These are phyloP conservation scores for Ambastaia sidthimunki DNA, from an alignment of 2,797 vertebrate species.

Conservation along the genomic window DNA sequence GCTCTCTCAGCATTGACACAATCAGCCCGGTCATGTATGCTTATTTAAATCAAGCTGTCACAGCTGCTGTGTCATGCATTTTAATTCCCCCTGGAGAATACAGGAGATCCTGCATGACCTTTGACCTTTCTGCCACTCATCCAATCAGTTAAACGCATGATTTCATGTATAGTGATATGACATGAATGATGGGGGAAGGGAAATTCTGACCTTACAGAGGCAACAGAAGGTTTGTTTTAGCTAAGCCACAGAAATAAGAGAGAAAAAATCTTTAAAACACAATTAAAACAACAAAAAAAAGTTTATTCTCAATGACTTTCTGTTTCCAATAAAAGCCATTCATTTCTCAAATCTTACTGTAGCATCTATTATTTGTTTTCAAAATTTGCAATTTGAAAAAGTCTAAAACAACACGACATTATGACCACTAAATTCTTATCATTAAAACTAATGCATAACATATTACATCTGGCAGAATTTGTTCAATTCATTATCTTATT, in stretches of 20 bases:
- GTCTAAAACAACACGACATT: too few species aligned
- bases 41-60: conserved; percentile 58
- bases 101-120: conserved; percentile 68
- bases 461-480: too few species aligned
- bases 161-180: conserved; percentile 59
- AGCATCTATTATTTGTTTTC: too few species aligned
- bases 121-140: conserved; percentile 56
- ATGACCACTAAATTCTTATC: too few species aligned
- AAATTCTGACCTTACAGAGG: conserved; percentile 23
- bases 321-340: neutral
- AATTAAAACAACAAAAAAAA: neutral
- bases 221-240: neutral
- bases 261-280: too few species aligned
- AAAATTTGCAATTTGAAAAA: too few species aligned
- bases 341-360: too few species aligned
- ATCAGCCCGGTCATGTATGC: conserved; percentile 53
- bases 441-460: too few species aligned
- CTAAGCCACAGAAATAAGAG: too few species aligned
- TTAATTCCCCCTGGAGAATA: conserved; percentile 60
- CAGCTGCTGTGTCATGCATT: conserved; percentile 66
- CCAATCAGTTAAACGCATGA: conserved; percentile 38
- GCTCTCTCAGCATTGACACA: conserved; percentile 29
- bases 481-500: too few species aligned
- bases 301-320: neutral
- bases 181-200: conserved; percentile 21